Evolutionary conservation across 2,888 invertebrate species (phyloP).

Genomic region (Ochropleura leucogaster): DNA sequence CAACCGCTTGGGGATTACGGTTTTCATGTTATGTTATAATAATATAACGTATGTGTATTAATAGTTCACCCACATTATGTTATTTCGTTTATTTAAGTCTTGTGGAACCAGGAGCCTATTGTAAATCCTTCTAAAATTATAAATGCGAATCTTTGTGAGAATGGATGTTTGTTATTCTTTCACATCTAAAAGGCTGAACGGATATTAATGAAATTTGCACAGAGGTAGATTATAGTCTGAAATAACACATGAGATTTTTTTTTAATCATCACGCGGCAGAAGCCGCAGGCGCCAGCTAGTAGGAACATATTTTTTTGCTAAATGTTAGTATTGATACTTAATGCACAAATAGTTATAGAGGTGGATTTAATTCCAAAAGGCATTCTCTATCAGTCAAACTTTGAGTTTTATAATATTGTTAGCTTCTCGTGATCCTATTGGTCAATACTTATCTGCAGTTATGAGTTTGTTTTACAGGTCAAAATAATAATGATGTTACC

Average conservation of each 20-base stretch:
- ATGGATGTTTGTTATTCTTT: too few species aligned
- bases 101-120: neutral
- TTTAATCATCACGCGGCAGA: too few species aligned
- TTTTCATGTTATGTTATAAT: too few species aligned
- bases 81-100: neutral
- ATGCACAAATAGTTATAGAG: neutral
- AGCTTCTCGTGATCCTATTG: neutral
- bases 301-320: neutral
- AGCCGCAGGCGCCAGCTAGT: too few species aligned
- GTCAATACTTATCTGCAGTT: neutral
- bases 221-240: too few species aligned
- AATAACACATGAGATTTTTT: too few species aligned
- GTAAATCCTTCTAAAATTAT: neutral
- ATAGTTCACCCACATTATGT: neutral
- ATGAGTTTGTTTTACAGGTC: neutral
- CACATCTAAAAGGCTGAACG: too few species aligned
- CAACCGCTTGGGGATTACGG: too few species aligned
- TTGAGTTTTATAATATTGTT: neutral
- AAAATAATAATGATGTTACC: neutral
- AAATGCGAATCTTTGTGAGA: too few species aligned
- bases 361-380: neutral
- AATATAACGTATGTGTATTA: neutral
- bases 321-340: neutral
- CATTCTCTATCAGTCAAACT: neutral
- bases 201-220: too few species aligned